These are phyloP conservation scores for Platycheirus rosarum DNA, from an alignment of 2,888 invertebrate species.

Conservation along the genomic window DNA sequence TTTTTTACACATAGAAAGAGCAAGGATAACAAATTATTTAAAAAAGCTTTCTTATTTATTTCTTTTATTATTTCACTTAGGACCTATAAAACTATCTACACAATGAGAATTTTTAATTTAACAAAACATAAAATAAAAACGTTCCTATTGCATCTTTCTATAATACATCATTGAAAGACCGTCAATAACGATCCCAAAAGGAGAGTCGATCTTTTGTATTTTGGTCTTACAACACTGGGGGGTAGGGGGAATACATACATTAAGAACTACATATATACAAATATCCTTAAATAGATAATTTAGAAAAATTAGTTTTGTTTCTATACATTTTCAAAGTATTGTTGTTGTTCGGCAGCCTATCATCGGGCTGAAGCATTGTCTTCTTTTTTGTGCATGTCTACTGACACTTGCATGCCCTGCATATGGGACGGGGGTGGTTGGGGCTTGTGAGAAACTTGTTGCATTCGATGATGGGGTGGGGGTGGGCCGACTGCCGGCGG, in stretches of 20 bases:
- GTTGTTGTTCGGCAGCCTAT: conserved; percentile 70
- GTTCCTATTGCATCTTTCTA: conserved; percentile 66
- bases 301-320: conserved; percentile 6
- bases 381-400: conserved; percentile 78
- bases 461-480: conserved; percentile 81
- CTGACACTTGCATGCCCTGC: conserved; percentile 75
- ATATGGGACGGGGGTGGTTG: conserved; percentile 65
- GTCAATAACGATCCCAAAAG: conserved; percentile 33
- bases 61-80: conserved; percentile 31
- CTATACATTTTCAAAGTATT: conserved; percentile 43
- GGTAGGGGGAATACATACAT: conserved; percentile 22
- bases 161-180: conserved; percentile 51
- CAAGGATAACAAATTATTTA: conserved; percentile 39
- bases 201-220: conserved; percentile 33
- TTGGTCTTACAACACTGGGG: conserved; percentile 69
- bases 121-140: conserved; percentile 37
- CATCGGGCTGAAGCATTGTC: conserved; percentile 77
- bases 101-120: conserved; percentile 63
- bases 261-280: conserved; percentile 66
- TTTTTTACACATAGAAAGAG: conserved; percentile 59
- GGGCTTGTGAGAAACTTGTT: conserved; percentile 74
- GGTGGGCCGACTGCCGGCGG: conserved; percentile 80
- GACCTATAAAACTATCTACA: conserved; percentile 68
- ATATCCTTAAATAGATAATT: conserved; percentile 45
- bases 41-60: conserved; percentile 54